Evolutionary conservation across 2,888 invertebrate genomes (phyloP), one percentile per base, ranked within the genome.

Genomic region (Hirtodrosophila histrioides): DNA sequence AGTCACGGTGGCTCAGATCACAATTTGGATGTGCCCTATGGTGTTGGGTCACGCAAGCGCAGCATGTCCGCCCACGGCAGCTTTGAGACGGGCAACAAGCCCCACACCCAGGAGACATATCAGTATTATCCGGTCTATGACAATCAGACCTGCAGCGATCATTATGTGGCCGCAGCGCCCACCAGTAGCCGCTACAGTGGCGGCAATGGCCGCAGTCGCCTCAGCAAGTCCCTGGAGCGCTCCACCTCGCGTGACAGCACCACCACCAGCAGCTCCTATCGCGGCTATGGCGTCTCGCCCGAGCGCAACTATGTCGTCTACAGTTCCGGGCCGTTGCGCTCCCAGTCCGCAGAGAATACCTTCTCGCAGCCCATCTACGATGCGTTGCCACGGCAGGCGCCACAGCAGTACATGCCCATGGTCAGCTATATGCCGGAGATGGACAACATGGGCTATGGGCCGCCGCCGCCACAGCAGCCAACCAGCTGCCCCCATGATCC

Each of bases 341-440:
- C 92, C 1, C 91, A 91, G 49, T 92, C 92, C 8, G 91, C 91
- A 3, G 92, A 92, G 83, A 92, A 91, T 58, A 89, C 91, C 0
- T 91, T 91, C 64, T 86, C 88, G n/a, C 89, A 87, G 50, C 90
- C 91, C 65, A 88, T 85, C 27, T 93, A 94, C 50, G 93, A 94
- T 36, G 93, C 93, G 0, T 92, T 93, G 61, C 74, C 79, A 3
- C 10, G 81, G 3, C 76, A 75, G 48, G 49, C 76, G 36, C 62
- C 77, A 11, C 48, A 73, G 37, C 75, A 69, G 36, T 69, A 84
- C 10, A 58, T 67, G 60, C 60, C 76, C 58, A 61, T 70, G 68
- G 45, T 69, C 5, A 62, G 51, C 68, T 73, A 83, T 46, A 66
- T 74, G 70, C 76, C 53, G 9, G 81, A 80, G 3, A 57, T 84